These are phyloP conservation scores for Spodoptera frugiperda DNA, from an alignment of 1,140 invertebrate genomes.

Conservation along the genomic window DNA sequence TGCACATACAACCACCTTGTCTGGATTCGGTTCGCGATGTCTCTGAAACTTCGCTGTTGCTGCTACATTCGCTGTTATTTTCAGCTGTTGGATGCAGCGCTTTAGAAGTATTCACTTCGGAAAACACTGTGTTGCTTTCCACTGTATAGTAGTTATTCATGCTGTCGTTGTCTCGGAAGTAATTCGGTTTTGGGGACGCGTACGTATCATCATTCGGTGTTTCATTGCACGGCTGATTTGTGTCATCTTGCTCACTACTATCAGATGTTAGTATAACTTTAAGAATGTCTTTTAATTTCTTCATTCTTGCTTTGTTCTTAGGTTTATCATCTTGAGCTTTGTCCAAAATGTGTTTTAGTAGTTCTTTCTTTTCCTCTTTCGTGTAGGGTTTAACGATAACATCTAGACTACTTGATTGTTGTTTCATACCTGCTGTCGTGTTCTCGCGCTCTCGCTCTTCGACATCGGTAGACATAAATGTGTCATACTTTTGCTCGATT, in stretches of 20 bases:
- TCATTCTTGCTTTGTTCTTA: constrained; percentile 60
- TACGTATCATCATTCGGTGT: constrained; percentile 58
- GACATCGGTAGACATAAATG: constrained; percentile 11
- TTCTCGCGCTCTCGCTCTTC: neutral
- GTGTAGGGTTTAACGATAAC: constrained; percentile 19
- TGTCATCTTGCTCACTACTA: constrained; percentile 60
- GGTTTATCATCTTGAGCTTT: constrained; percentile 51
- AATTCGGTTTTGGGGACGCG: constrained; percentile 57
- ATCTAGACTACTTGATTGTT: constrained; percentile 15
- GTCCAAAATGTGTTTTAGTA: constrained; percentile 66
- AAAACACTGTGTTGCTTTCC: constrained; percentile 51
- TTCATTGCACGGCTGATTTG: constrained; percentile 47
- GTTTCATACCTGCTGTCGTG: neutral
- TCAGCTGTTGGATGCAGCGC: constrained; percentile 51
- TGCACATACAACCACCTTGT: constrained; percentile 56
- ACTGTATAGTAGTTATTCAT: constrained; percentile 62
- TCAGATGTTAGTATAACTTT: constrained; percentile 68
- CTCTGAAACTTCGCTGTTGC: neutral
- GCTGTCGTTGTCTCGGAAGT: constrained; percentile 61
- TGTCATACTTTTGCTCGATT: neutral
- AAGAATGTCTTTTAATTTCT: constrained; percentile 60
- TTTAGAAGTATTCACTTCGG: constrained; percentile 40
- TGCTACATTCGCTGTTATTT: constrained; percentile 54
- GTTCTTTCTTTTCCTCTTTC: constrained; percentile 65
- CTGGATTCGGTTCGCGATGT: constrained; percentile 21